Base-by-base conservation (phyloP, 2,113 vertebrate genomes). In the Myrmophylax atrothorax region DNA sequence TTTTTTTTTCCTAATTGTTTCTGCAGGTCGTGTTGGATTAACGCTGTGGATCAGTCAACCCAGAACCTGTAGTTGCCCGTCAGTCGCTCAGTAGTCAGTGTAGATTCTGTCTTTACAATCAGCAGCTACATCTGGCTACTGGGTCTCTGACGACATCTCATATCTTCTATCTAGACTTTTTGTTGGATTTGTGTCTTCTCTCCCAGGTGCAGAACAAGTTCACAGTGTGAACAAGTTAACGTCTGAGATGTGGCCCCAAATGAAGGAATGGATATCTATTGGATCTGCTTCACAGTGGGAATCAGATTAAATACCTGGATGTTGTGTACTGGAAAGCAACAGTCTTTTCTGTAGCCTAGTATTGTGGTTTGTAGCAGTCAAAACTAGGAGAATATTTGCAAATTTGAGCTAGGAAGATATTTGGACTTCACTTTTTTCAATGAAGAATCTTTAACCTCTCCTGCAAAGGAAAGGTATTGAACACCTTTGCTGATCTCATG, bases 121-220 rank as follows among this genome's bases (percentile, higher is more conserved):
- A 99, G 99, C 98, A 99, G 99, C 99, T 99, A 99, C 99, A 99
- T 99, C 99, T 99, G 99, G 99, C 99, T 99, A 99, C 99, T 99
- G 99, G 99, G 99, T 99, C 99, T 99, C 99, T 97, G 98, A 98
- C 98, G 98, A 97, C 98, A 98, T 98, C 96, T 98, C 97, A 29
- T 95, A 85, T 89, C 98, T 98, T 98, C 98, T 95, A 14, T 95
- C 94, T 82, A 62, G 96, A 89, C 76, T 49, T 92, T 49, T 92
- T 97, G 82, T 93, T 92, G 89, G 86, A 96, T 92, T 94, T 97
- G 95, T 95, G 93, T 97, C 95, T 97, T 95, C 91, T 98, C 96
- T 98, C 93, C 96, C 49, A 67, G 18, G 90, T 89, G 78, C 76
- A 94, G 76, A 91, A 14, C 82, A 83, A 96, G 88, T 69, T 96